Evolutionary conservation across 2,113 vertebrate genomes (phyloP), one percentile per base, ranked within the genome.

Genomic region (Sclerurus mexicanus): DNA sequence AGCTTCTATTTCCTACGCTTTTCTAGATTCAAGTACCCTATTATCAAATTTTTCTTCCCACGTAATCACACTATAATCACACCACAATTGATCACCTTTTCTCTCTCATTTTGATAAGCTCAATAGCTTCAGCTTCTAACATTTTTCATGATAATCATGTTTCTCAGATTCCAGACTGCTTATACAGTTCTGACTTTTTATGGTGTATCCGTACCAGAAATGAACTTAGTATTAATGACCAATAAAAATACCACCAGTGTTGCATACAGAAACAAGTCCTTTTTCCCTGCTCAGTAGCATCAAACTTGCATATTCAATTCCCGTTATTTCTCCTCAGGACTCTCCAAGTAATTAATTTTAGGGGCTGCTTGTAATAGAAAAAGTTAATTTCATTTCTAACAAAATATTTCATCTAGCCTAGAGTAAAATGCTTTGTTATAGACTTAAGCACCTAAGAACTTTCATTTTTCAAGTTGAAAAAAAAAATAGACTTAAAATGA

Each of bases 321-420:
- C 14, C 28, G 44, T 85, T 87, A 68, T 82, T 96, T 93, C 49
- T 93, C 73, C 87, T 89, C 66, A 91, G 68, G 73, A 89, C 46
- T 59, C 68, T 74, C 53, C 14, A 79, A 90, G 79, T 83, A 94
- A 95, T 87, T 87, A 85, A 82, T 93, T 85, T 79, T 68, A 87
- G 78, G 20, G 20, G 24, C 17, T 60, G 24, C 27, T 90, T 85
- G 40, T 86, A 94, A 75, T 63, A 76, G 81, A 49, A 87, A 67
- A 87, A 68, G 33, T 81, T 52, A 78, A 91, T 87, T 78, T 77
- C 3, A 56, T 91, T 95, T 91, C 69, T 89, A 91, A n/a, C 19
- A 78, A 72, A 85, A 37, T 83, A 76, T 53, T 87, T 79, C 14
- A 87, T 72, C 22, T 85, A 25, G 18, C 46, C 71, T 62, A 30